Percentiles rank a stretch among this genome's conserved stretches.
phyloP scores from a whole-genome alignment of 1,140 invertebrate species.

The Bicyclus anynana region DNA sequence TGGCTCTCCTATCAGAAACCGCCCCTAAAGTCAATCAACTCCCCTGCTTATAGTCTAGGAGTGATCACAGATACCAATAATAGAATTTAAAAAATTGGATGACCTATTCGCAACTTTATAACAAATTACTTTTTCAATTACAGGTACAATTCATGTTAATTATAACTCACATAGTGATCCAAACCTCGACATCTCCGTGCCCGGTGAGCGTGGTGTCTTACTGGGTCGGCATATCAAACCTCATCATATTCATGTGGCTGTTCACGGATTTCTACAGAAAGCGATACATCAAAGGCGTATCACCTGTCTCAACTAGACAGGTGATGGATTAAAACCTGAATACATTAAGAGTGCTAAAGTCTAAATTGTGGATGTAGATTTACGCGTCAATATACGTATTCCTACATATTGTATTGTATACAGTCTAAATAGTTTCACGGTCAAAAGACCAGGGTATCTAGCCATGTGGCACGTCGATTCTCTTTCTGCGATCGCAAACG shows the following conservation, averaged over 20 bases:
- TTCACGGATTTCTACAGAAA: conserved; percentile 38
- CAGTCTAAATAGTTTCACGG: too few species aligned
- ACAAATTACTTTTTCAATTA: conserved; percentile 28
- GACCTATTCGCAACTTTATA: background rate
- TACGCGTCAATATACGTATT: too few species aligned
- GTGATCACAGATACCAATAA: too few species aligned
- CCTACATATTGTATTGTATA: too few species aligned
- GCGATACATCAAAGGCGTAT: conserved; percentile 13
- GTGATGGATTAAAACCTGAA: conserved; percentile 1
- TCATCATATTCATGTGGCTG: conserved; percentile 33
- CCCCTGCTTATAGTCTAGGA: too few species aligned
- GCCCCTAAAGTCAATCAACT: too few species aligned
- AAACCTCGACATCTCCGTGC: conserved; percentile 31
- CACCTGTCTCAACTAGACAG: conserved; percentile 1
- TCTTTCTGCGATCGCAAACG: too few species aligned
- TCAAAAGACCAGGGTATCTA: too few species aligned
- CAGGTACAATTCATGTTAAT: conserved; percentile 89
- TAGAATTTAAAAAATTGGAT: too few species aligned
- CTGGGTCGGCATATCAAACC: conserved; percentile 32
- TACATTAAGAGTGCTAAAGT: background rate
- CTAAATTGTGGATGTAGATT: too few species aligned
- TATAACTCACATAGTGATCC: conserved; percentile 82
- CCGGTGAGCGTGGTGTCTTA: conserved; percentile 31
- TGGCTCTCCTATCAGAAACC: too few species aligned
- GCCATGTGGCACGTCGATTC: too few species aligned